These are phyloP conservation scores for Xylocampa areola DNA, from an alignment of 2,888 invertebrate species.

Conservation along the genomic window DNA sequence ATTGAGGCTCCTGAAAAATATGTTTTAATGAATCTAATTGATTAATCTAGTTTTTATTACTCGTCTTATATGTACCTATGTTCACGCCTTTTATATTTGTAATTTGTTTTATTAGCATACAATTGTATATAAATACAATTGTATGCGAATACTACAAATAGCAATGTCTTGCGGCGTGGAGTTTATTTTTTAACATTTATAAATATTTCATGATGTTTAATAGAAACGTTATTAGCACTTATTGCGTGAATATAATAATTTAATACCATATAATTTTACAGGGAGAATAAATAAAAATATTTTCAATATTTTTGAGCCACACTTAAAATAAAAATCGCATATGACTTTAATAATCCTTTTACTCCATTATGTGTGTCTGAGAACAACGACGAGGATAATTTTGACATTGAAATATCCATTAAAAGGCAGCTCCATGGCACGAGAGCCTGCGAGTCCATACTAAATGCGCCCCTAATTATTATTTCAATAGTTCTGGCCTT, in stretches of 20 bases:
- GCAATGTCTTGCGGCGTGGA: too few species aligned
- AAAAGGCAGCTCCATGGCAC: slow-evolving; percentile 22
- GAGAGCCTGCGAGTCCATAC: slow-evolving; percentile 16
- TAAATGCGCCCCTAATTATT: slow-evolving; percentile 49
- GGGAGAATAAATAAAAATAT: not conserved
- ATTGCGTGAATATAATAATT: slow-evolving; percentile 8
- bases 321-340: not conserved
- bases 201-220: slow-evolving; percentile 6
- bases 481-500: slow-evolving; percentile 61
- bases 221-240: not conserved
- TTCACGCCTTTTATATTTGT: slow-evolving; percentile 1
- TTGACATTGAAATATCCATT: slow-evolving; percentile 52
- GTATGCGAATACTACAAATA: too few species aligned
- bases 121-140: slow-evolving; percentile 1
- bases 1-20: too few species aligned
- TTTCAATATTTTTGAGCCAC: not conserved
- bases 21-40: too few species aligned
- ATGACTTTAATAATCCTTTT: slow-evolving; percentile 6
- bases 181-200: slow-evolving; percentile 1
- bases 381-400: slow-evolving; percentile 45
- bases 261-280: not conserved
- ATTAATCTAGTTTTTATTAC: slow-evolving; percentile 7
- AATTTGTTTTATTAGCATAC: too few species aligned
- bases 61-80: not conserved
- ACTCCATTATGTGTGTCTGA: slow-evolving; percentile 41